Conservation (phyloP, 2,797 vertebrate genomes). For the Decapterus maruadsi region DNA sequence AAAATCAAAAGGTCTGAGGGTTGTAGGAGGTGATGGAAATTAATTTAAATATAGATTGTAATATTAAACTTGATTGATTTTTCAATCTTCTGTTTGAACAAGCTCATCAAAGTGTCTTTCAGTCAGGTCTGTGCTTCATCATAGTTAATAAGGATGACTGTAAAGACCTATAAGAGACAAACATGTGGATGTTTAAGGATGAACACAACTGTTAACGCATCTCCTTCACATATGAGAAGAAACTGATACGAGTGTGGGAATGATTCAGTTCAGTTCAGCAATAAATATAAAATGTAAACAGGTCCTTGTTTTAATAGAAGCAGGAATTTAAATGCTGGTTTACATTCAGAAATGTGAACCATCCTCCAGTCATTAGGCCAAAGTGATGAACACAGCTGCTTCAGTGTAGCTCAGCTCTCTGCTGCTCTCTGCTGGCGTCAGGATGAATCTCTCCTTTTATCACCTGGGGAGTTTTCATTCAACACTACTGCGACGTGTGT, state of each 20-base stretch:
- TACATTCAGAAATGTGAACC: too few relatives aligned
- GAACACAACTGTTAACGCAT: background rate
- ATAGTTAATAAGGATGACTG: background rate
- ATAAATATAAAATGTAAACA: background rate
- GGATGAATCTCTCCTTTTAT: background rate
- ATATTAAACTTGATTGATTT: background rate
- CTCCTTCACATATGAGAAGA: background rate
- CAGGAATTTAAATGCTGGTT: background rate
- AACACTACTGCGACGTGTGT: too few relatives aligned
- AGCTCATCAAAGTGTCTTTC: background rate
- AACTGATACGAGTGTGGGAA: background rate
- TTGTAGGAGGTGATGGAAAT: background rate
- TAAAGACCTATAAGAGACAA: background rate
- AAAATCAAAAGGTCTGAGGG: background rate
- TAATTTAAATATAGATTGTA: background rate
- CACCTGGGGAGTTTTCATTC: too few relatives aligned
- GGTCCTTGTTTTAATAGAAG: background rate
- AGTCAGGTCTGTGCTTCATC: background rate
- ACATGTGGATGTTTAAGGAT: background rate
- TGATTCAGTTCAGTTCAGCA: background rate
- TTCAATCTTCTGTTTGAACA: too few relatives aligned
- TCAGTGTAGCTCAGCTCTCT: background rate
- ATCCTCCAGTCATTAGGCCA: background rate
- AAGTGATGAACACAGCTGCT: background rate
- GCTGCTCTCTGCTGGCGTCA: conserved; percentile 30